These are phyloP conservation scores for Argya squamiceps DNA, from an alignment of 2,797 vertebrate species.

Conservation along the genomic window DNA sequence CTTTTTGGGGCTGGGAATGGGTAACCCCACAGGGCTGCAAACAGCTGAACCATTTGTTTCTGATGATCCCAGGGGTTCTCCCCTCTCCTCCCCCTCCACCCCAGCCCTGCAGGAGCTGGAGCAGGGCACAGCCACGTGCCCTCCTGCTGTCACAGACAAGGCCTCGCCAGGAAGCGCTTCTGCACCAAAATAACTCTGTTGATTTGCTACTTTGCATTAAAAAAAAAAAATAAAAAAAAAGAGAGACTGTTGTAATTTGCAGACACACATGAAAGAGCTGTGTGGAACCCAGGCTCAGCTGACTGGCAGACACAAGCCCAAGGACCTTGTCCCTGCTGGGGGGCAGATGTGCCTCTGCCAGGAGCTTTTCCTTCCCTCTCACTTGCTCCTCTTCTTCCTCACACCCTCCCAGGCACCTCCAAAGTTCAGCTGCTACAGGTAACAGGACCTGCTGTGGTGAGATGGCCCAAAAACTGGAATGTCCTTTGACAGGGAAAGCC, in stretches of 20 bases:
- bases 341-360: not conserved
- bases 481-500: not conserved
- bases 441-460: not conserved
- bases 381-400: not conserved
- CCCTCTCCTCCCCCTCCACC: not conserved
- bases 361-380: not conserved
- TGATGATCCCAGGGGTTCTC: not conserved
- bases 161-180: not conserved
- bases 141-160: not conserved
- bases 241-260: not conserved
- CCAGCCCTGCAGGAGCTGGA: not conserved
- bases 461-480: rapidly evolving
- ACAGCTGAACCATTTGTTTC: not conserved
- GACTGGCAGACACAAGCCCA: not conserved
- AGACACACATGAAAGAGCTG: not conserved
- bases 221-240: not conserved
- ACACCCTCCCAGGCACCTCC: not conserved
- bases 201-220: not conserved
- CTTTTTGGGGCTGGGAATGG: not conserved
- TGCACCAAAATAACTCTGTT: not conserved
- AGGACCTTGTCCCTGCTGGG: not conserved
- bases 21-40: not conserved
- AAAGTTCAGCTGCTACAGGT: not conserved
- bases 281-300: not conserved
- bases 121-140: not conserved